Conservation (phyloP, 1,140 invertebrate species). For the Chymomyza costata region DNA sequence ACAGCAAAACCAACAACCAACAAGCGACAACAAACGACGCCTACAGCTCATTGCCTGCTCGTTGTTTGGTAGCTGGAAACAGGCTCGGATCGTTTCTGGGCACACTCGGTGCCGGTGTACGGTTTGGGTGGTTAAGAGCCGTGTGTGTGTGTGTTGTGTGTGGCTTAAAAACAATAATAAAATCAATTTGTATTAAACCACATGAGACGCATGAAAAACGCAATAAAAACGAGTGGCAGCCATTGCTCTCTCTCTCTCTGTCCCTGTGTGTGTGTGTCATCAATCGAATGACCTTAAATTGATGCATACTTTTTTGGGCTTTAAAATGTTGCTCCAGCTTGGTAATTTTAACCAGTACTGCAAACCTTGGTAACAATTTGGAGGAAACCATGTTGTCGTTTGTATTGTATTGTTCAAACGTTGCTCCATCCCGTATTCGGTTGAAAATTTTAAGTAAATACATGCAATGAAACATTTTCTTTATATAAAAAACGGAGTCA, state of each 20-base stretch:
- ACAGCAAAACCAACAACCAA: constrained; percentile 48
- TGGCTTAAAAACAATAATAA: constrained; percentile 55
- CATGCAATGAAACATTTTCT: neutral
- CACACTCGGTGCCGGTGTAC: no score
- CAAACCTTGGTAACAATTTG: no score
- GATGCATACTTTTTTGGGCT: constrained; percentile 5
- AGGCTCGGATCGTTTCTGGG: neutral
- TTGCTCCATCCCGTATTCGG: neutral
- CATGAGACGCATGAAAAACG: constrained; percentile 66
- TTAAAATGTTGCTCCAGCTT: neutral
- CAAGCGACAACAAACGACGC: constrained; percentile 23
- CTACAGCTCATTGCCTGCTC: constrained; percentile 10
- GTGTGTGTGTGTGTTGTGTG: no score
- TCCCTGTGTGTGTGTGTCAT: constrained; percentile 3
- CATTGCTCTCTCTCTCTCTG: constrained; percentile 1
- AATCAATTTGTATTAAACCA: constrained; percentile 73
- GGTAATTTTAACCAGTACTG: no score
- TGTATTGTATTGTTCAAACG: no score
- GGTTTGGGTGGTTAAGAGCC: no score
- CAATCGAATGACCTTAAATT: neutral
- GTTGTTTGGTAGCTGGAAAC: no score
- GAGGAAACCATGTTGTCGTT: no score
- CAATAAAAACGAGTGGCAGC: constrained; percentile 55
- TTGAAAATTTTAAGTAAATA: neutral
- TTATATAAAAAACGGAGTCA: neutral